Evolutionary conservation across 2,113 vertebrate genomes (phyloP).

Genomic region (Burhinus bistriatus): DNA sequence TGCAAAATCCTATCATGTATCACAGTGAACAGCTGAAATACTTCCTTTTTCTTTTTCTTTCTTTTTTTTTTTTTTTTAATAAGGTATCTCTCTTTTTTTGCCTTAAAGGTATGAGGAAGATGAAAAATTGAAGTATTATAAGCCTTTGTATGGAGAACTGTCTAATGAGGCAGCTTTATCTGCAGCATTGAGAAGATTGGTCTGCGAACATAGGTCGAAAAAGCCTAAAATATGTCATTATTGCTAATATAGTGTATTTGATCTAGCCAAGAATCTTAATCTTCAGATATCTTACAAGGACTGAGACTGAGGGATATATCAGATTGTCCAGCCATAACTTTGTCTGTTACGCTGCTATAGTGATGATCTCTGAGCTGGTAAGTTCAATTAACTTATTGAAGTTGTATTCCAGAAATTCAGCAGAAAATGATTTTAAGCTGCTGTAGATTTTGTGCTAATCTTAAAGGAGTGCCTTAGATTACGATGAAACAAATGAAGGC

Average conservation of each 20-base stretch:
- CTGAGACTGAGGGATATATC: background rate
- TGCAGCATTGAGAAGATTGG: conserved; percentile 18
- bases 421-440: background rate
- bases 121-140: background rate
- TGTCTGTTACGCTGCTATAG: background rate
- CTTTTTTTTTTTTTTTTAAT: background rate
- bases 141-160: conserved; percentile 29
- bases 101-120: background rate
- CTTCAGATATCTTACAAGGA: background rate
- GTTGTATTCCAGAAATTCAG: background rate
- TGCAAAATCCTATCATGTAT: background rate
- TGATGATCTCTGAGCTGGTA: background rate
- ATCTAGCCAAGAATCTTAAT: conserved; percentile 31
- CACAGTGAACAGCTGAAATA: background rate
- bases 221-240: background rate
- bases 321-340: background rate
- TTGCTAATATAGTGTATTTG: conserved; percentile 23
- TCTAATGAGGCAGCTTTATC: conserved; percentile 61
- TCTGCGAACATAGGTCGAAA: conserved; percentile 14
- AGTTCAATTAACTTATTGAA: conserved; percentile 39
- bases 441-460: background rate
- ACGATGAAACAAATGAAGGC: background rate
- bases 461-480: background rate
- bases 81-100: background rate
- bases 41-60: background rate